A percentile compares a stretch with the other conserved stretches of the same genome.
Evolutionary conservation across 2,888 invertebrate species (phyloP).

Genomic region (Neoitamus cyanurus): DNA sequence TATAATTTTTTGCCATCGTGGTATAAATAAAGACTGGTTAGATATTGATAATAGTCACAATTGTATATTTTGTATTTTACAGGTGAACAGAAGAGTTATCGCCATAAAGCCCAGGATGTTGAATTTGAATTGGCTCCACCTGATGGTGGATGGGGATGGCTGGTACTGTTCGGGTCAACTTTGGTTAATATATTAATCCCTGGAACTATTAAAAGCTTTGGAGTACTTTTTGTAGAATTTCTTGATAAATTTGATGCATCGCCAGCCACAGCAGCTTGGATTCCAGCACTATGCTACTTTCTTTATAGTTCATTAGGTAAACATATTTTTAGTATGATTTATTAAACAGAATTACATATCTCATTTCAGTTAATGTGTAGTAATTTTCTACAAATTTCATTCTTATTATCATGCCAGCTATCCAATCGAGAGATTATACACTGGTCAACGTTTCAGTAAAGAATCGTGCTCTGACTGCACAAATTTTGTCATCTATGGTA

Average conservation of each 20-base stretch:
- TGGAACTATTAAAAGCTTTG: conserved; percentile 89
- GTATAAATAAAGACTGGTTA: no score
- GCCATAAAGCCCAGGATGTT: conserved; percentile 4
- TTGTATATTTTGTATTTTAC: neutral
- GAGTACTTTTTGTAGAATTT: conserved; percentile 85
- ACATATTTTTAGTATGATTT: conserved; percentile 42
- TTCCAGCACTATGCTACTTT: conserved; percentile 89
- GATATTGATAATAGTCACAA: neutral
- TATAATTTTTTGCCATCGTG: no score
- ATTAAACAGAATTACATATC: neutral
- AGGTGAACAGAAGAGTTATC: neutral
- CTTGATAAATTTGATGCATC: conserved; percentile 81
- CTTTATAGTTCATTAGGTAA: conserved; percentile 88
- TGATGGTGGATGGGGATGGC: conserved; percentile 89
- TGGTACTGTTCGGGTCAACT: conserved; percentile 78
- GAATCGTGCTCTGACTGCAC: conserved; percentile 35
- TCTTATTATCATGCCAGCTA: conserved; percentile 51
- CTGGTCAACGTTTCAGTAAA: conserved; percentile 45
- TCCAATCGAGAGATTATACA: conserved; percentile 42
- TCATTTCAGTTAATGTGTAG: neutral
- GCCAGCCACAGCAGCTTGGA: conserved; percentile 80
- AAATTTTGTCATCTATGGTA: conserved; percentile 47
- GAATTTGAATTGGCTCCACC: conserved; percentile 82
- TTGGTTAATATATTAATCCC: conserved; percentile 87
- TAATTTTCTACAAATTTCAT: conserved; percentile 49